Conservation (phyloP, 2,113 vertebrate species). For the Rhizomys pruinosus region DNA sequence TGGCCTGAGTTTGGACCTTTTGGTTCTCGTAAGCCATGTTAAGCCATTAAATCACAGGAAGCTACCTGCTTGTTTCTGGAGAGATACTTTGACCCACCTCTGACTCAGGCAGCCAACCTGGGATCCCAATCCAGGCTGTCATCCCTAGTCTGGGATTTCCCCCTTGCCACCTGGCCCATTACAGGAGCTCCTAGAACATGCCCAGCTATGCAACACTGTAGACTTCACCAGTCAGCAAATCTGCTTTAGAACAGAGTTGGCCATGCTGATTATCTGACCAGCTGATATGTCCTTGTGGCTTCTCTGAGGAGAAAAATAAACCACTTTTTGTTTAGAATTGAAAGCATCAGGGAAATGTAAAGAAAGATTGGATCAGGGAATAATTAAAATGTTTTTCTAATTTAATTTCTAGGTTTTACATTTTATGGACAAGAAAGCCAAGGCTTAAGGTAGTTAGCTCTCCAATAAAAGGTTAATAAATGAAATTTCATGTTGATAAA, state of each 20-base stretch:
- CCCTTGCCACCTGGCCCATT: background rate
- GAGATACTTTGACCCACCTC: background rate
- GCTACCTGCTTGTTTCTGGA: background rate
- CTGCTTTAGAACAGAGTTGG: background rate
- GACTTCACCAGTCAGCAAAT: background rate
- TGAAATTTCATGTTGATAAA: background rate
- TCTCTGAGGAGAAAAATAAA: background rate
- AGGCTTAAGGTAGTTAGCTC: background rate
- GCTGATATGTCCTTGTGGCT: background rate
- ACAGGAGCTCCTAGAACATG: background rate
- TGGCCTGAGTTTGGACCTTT: background rate
- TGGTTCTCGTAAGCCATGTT: background rate
- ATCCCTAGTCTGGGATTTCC: background rate
- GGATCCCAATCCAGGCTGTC: background rate
- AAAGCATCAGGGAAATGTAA: background rate
- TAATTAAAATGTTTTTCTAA: conserved; percentile 21
- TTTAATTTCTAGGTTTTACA: background rate
- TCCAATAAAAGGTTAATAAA: background rate
- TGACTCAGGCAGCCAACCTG: background rate
- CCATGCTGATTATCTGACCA: background rate
- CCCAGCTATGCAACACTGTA: background rate
- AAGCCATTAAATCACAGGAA: background rate
- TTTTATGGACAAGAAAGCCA: background rate
- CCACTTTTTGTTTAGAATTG: background rate
- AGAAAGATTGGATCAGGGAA: background rate